A percentile compares a stretch with the other conserved stretches of the same genome.
Conservation (phyloP, 1,140 invertebrate genomes). For the Theocolax elegans region DNA sequence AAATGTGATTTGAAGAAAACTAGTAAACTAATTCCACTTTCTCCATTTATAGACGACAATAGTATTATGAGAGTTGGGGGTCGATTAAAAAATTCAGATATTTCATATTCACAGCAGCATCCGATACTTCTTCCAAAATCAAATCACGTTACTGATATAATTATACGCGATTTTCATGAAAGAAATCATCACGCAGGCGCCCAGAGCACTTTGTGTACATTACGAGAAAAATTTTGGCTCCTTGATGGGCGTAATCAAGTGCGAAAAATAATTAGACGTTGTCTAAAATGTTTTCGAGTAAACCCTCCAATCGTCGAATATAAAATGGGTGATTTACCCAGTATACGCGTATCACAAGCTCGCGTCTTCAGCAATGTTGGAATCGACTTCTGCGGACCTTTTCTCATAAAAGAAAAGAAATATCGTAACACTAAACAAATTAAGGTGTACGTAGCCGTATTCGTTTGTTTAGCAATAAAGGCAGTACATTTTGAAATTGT, state of each 20-base stretch:
- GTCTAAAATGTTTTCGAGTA: background rate
- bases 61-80: too few species aligned
- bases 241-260: background rate
- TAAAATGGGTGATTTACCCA: background rate
- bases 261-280: background rate
- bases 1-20: too few species aligned
- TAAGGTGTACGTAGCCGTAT: too few species aligned
- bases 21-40: background rate
- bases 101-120: background rate
- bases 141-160: background rate
- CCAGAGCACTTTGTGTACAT: slow-evolving; percentile 18
- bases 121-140: background rate
- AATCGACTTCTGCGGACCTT: background rate
- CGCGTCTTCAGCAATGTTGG: background rate
- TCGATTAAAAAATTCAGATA: too few species aligned
- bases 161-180: background rate
- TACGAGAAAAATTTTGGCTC: slow-evolving; percentile 33
- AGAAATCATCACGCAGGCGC: slow-evolving; percentile 20
- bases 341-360: background rate
- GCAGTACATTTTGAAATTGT: too few species aligned
- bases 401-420: too few species aligned
- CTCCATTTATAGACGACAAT: too few species aligned
- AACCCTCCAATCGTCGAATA: background rate
- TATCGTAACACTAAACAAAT: too few species aligned
- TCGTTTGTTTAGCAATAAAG: too few species aligned